Conservation (phyloP, 1,140 invertebrate genomes). For the Drosophila albomicans region DNA sequence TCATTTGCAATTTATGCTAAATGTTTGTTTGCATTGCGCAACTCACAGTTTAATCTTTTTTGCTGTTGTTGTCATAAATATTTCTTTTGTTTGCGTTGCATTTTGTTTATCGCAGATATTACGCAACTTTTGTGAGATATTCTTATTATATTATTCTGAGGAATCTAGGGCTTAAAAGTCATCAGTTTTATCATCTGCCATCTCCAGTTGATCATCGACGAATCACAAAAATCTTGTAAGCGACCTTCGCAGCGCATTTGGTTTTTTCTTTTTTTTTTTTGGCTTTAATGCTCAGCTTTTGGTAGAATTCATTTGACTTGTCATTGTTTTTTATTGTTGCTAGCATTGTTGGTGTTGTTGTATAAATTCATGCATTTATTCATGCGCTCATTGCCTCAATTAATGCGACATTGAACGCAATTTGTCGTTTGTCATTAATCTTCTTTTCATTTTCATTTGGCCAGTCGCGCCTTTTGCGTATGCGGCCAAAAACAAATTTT, state of each 20-base stretch:
- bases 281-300: conserved; percentile 48
- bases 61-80: conserved; percentile 1
- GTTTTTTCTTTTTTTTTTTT: conserved; percentile 36
- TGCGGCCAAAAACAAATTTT: conserved; percentile 52
- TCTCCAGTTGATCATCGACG: conserved; percentile 18
- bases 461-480: conserved; percentile 38
- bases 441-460: conserved; percentile 61
- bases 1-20: conserved; percentile 29
- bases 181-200: conserved; percentile 33
- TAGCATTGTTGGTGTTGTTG: conserved; percentile 38
- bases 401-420: conserved; percentile 83
- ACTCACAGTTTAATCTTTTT: conserved; percentile 3
- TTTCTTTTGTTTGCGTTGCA: conserved; percentile 24
- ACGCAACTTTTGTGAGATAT: conserved; percentile 3
- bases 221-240: conserved; percentile 54
- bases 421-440: conserved; percentile 83
- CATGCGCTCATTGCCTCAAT: conserved; percentile 82
- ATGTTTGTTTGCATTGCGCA: conserved; percentile 4
- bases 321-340: conserved; percentile 52
- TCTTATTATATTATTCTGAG: conserved; percentile 4
- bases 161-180: conserved; percentile 4
- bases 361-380: conserved; percentile 78
- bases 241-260: conserved; percentile 54
- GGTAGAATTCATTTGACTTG: conserved; percentile 64
- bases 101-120: conserved; percentile 4